Evolutionary conservation across 2,113 vertebrate species (phyloP), one percentile per base, ranked within the genome.

Genomic region (Channa argus): DNA sequence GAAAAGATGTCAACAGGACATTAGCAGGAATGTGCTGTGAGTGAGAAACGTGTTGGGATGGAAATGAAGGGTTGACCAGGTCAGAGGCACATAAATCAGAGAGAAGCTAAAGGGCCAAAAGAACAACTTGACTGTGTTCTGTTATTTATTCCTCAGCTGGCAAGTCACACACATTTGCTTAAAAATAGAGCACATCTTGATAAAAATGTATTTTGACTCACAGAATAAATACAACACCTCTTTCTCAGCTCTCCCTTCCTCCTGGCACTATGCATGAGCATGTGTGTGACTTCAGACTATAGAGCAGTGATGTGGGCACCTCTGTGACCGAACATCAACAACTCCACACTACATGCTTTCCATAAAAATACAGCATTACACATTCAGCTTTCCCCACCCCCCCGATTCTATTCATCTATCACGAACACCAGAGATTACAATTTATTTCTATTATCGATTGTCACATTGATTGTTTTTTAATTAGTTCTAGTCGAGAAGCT

Each of bases 271-370:
- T 52, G 69, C 56, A 52, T 64, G 70, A 71, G 77, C 3, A 52
- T 73, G 73, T 72, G 8, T 14, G 59, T 84, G 71, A 75, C n/a
- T 44, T 87, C 80, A 75, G 81, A 79, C 67, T 47, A 74, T 41
- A 76, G 55, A 73, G 37, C 63, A 56, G 54, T 49, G 8, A 58
- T 34, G 38, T 13, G 44, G 62, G 71, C 47, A 62, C 78, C 49
- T 68, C 44, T 11, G 24, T 24, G 63, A 44, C 74, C 79, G 2
- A 56, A 43, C 72, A 15, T 52, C 37, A 54, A n/a, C 45, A 37
- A 34, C 24, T 24, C 24, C 24, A 47, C 61, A 3, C 12, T 15
- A 12, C 54, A 51, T 33, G 45, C 33, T 56, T 66, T 61, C 37
- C 56, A 58, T 9, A 70, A 14, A 58, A 43, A 66, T 10, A 14